These are phyloP conservation scores for Hemistola chrysoprasaria DNA, from an alignment of 2,888 invertebrate species.

Conservation along the genomic window DNA sequence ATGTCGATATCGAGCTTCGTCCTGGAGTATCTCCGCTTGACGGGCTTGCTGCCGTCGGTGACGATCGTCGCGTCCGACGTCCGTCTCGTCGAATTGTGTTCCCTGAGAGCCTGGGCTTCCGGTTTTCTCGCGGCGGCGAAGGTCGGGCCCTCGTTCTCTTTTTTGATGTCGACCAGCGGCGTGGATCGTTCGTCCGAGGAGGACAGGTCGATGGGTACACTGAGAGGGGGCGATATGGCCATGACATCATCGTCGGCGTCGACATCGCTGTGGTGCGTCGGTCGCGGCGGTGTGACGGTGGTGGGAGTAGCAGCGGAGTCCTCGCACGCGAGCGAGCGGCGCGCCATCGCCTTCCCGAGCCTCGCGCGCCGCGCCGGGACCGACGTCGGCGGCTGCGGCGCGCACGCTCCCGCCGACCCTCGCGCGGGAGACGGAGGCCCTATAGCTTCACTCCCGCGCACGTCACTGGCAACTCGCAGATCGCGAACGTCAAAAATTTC, in stretches of 20 bases:
- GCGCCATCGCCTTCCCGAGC: conserved; percentile 85
- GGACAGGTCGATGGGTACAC: conserved; percentile 73
- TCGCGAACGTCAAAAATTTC: conserved; percentile 68
- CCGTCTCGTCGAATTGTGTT: conserved; percentile 51
- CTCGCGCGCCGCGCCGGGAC: conserved; percentile 73
- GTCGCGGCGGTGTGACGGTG: conserved; percentile 49
- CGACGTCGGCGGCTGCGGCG: conserved; percentile 79
- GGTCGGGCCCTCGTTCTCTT: conserved; percentile 73
- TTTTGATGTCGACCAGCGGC: conserved; percentile 71
- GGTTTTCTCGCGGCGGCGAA: conserved; percentile 60
- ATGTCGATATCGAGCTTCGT: conserved; percentile 76
- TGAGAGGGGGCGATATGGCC: conserved; percentile 71
- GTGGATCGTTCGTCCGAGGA: conserved; percentile 74
- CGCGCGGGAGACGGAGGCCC: conserved; percentile 87
- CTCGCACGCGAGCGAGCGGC: conserved; percentile 82
- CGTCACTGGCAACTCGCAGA: conserved; percentile 59
- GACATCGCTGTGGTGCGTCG: conserved; percentile 67
- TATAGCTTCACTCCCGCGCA: conserved; percentile 60
- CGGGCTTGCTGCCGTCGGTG: conserved; percentile 57
- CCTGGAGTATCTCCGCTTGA: conserved; percentile 69
- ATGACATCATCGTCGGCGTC: conserved; percentile 78
- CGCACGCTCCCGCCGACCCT: conserved; percentile 85
- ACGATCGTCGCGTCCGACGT: conserved; percentile 46
- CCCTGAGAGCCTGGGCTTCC: conserved; percentile 69
- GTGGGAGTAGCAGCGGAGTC: conserved; percentile 78